Conservation (phyloP, 2,797 vertebrate genomes). For the Myotis daubentonii region DNA sequence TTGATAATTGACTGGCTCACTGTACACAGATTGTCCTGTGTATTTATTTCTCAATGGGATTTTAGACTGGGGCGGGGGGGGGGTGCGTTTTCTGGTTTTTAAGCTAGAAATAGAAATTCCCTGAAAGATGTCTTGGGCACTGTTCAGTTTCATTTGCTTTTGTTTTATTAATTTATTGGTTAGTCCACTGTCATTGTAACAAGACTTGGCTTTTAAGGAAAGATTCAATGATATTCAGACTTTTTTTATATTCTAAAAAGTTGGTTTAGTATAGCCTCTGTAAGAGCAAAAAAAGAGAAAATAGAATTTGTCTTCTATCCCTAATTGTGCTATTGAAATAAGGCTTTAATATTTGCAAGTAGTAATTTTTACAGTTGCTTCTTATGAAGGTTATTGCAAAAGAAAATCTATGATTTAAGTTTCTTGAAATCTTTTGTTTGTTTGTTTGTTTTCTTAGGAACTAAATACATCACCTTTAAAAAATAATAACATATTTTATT, state of each 20-base stretch:
- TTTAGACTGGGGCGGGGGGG: background rate
- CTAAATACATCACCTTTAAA: conserved; percentile 26
- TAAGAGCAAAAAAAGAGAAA: conserved; percentile 9
- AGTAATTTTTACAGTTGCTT: conserved; percentile 21
- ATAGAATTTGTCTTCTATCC: background rate
- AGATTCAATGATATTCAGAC: background rate
- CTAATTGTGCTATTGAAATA: conserved; percentile 61
- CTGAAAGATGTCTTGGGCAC: background rate
- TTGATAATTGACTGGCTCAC: background rate
- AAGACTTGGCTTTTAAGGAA: conserved; percentile 26
- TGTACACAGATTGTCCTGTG: background rate
- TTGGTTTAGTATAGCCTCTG: background rate
- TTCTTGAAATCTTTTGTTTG: background rate
- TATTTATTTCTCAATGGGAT: background rate
- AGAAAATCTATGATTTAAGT: conserved; percentile 1
- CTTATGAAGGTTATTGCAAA: background rate
- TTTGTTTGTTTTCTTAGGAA: conserved; percentile 47
- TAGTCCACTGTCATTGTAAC: background rate
- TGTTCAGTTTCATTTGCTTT: background rate
- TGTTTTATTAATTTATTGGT: conserved; percentile 17
- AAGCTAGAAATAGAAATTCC: background rate
- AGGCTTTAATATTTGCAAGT: conserved; percentile 25
- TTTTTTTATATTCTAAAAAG: background rate
- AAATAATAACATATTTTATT: background rate
- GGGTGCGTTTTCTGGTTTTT: background rate